Evolutionary conservation across 1,140 invertebrate genomes (phyloP).

Genomic region (Cataglyphis hispanica): DNA sequence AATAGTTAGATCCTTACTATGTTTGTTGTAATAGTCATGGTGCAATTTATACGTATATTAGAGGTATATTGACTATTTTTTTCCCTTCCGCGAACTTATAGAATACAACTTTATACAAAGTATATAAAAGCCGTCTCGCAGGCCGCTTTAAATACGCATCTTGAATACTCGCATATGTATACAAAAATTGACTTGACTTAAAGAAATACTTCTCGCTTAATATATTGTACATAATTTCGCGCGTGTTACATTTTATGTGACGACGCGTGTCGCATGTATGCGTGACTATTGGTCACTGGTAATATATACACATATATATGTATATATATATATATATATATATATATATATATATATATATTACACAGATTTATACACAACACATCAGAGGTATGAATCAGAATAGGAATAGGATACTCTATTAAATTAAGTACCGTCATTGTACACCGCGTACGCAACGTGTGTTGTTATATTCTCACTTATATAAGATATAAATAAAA

Average conservation of each 20-base stretch:
- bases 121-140: slow-evolving; percentile 76
- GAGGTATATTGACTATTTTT: slow-evolving; percentile 85
- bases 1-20: slow-evolving; percentile 82
- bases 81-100: slow-evolving; percentile 77
- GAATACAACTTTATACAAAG: slow-evolving; percentile 79
- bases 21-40: slow-evolving; percentile 75
- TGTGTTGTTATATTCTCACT: slow-evolving; percentile 69
- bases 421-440: slow-evolving; percentile 84
- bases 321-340: slow-evolving; percentile 78
- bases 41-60: slow-evolving; percentile 80
- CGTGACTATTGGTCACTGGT: not conserved
- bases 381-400: slow-evolving; percentile 79
- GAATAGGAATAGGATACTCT: slow-evolving; percentile 80
- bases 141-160: slow-evolving; percentile 81
- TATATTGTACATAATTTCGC: slow-evolving; percentile 81
- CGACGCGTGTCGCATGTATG: slow-evolving; percentile 61
- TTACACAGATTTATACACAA: slow-evolving; percentile 85
- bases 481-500: slow-evolving; percentile 85
- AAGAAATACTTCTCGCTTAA: slow-evolving; percentile 78
- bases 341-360: slow-evolving; percentile 75
- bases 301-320: slow-evolving; percentile 76
- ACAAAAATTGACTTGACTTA: slow-evolving; percentile 83
- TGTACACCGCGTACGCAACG: slow-evolving; percentile 70
- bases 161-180: slow-evolving; percentile 77
- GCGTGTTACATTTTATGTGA: slow-evolving; percentile 72